Conservation (phyloP, 2,888 invertebrate species). For the Uloborus plumipes region DNA sequence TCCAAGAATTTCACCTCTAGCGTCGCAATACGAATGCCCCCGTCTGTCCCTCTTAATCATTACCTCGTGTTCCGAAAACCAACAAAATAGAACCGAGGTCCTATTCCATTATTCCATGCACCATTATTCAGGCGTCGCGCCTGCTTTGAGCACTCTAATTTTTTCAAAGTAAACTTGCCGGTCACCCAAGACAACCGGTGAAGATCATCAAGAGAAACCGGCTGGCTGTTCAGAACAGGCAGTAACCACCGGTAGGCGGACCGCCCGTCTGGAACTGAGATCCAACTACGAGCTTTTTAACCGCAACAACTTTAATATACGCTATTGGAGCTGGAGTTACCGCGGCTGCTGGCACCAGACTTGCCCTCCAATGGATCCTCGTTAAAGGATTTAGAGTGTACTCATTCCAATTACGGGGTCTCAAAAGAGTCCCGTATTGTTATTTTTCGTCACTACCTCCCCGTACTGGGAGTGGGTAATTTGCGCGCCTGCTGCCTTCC, state of each 20-base stretch:
- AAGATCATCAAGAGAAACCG: too few species aligned
- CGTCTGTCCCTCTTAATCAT: conserved; percentile 59
- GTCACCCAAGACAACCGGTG: conserved; percentile 10
- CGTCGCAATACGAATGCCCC: conserved; percentile 69
- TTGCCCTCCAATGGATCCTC: conserved; percentile 79
- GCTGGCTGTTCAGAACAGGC: too few species aligned
- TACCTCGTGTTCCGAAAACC: conserved; percentile 58
- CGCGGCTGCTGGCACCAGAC: conserved; percentile 81
- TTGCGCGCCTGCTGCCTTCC: conserved; percentile 78
- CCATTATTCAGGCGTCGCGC: conserved; percentile 36
- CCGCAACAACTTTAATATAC: conserved; percentile 81
- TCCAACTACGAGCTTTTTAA: conserved; percentile 79
- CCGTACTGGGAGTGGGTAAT: conserved; percentile 75
- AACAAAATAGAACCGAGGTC: conserved; percentile 61
- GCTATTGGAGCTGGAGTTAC: conserved; percentile 81
- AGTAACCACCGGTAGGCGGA: too few species aligned
- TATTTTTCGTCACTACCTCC: conserved; percentile 80
- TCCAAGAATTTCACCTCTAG: conserved; percentile 79
- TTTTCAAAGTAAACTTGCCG: conserved; percentile 45
- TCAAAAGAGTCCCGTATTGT: conserved; percentile 72
- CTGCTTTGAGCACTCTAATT: conserved; percentile 47
- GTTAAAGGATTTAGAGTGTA: conserved; percentile 76
- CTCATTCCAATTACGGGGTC: conserved; percentile 76
- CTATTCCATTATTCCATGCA: conserved; percentile 55
- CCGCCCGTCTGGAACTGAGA: conserved; percentile 71